Base-by-base conservation (phyloP, 2,888 invertebrate species). In the Keiferia lycopersicella region DNA sequence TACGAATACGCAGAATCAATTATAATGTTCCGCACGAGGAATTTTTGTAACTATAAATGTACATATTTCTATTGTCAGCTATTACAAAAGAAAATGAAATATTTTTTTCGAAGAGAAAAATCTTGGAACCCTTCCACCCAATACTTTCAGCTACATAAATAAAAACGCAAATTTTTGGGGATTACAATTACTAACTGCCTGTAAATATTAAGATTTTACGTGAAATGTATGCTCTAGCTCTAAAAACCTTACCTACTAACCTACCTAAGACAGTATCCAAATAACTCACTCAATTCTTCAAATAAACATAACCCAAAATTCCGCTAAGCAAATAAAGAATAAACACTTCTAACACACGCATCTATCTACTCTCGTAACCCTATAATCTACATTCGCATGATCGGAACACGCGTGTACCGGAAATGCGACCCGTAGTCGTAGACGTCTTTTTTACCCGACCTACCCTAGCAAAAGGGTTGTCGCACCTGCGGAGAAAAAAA, bases 401-500 rank as follows among this genome's bases (percentile, higher is more conserved):
- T 30, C 56, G 30, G 16, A 56, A 30, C 56, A 56, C 56, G 56
- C 56, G 56, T 11, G 10, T 16, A 34, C 34, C 56, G 51, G 51
- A 34, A 16, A 34, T 26, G 10, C 30, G 30, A 16, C 34, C 14
- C 56, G 4, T 45, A 45, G 45, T 16, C 45, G n/a, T 20, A 56
- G 56, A 56, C 34, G 56, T 16, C 16, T 56, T 8, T 75, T 34
- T 34, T 8, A 30, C 56, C 56, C 56, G 7, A 30, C 16, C 45
- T 11, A 12, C 56, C 56, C 73, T 75, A 75, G 71, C 62, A n/a
- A 77, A 84, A 86, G 87, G 86, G 86, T 85, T 86, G 79, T 75
- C 81, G 77, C 88, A 89, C 90, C 89, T 89, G 91, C 83, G 70
- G 56, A 26, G 14, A 68, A 70, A 78, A 80, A n/a, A 83, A 77